These are phyloP conservation scores for Andrena cerasifolii DNA, from an alignment of 1,140 invertebrate species.

Conservation along the genomic window DNA sequence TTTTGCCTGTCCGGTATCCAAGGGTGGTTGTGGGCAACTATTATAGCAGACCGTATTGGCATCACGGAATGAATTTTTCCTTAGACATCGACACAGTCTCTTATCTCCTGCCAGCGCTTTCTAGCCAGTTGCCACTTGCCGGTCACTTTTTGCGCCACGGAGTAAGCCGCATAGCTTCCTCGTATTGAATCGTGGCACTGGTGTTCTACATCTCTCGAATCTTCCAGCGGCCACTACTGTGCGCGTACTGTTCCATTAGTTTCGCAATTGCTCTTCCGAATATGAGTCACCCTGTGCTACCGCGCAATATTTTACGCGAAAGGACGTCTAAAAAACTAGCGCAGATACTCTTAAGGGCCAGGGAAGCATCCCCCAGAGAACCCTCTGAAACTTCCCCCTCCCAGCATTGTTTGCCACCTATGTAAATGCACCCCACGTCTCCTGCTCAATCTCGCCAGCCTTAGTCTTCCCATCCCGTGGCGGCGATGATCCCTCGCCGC, in stretches of 20 bases:
- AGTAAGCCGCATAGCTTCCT: neutral
- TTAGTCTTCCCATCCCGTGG: neutral
- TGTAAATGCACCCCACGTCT: slow-evolving; percentile 49
- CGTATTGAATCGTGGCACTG: too few species aligned
- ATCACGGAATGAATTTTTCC: slow-evolving; percentile 49
- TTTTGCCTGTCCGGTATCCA: slow-evolving; percentile 36
- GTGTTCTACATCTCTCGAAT: too few species aligned
- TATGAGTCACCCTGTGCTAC: too few species aligned
- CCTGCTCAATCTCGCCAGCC: slow-evolving; percentile 31
- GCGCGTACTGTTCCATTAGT: too few species aligned
- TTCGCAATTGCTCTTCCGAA: too few species aligned
- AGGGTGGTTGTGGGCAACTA: slow-evolving; percentile 20
- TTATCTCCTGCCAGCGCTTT: neutral
- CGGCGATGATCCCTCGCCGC: slow-evolving; percentile 1
- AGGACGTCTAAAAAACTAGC: too few species aligned
- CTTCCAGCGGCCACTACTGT: too few species aligned
- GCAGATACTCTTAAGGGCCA: too few species aligned
- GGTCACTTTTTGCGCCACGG: neutral
- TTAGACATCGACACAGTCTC: slow-evolving; percentile 27
- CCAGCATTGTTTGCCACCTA: slow-evolving; percentile 33
- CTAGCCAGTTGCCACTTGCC: neutral
- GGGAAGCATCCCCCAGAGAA: neutral
- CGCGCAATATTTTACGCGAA: too few species aligned
- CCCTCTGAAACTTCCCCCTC: neutral
- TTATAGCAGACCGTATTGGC: slow-evolving; percentile 49